Evolutionary conservation across 1,140 invertebrate genomes (phyloP).

Genomic region (Tetramorium alpestre): DNA sequence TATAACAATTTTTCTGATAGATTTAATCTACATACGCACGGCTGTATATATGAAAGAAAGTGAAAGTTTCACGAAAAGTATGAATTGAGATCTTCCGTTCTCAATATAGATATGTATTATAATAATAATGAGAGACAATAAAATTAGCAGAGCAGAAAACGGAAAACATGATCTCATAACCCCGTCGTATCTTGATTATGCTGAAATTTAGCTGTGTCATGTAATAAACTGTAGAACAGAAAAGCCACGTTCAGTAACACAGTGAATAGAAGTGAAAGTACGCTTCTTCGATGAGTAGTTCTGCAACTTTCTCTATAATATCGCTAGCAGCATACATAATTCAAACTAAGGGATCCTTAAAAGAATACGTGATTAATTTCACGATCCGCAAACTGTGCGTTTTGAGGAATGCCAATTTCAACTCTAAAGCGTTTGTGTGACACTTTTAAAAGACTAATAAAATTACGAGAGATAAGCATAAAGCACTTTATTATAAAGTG

Average conservation of each 20-base stretch:
- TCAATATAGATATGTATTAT: slow-evolving; percentile 35
- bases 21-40: slow-evolving; percentile 5
- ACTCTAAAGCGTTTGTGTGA: background rate
- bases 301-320: slow-evolving; percentile 73
- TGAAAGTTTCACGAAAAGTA: slow-evolving; percentile 45
- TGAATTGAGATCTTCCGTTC: slow-evolving; percentile 30
- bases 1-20: slow-evolving; percentile 18
- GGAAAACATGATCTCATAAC: slow-evolving; percentile 34
- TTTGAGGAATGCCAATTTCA: background rate
- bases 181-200: slow-evolving; percentile 5
- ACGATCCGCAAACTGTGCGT: background rate
- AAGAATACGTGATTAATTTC: slow-evolving; percentile 38
- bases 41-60: slow-evolving; percentile 38
- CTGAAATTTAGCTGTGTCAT: slow-evolving; percentile 24
- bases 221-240: slow-evolving; percentile 52
- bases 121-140: slow-evolving; percentile 52
- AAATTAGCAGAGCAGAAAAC: slow-evolving; percentile 31
- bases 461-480: background rate
- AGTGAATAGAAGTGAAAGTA: slow-evolving; percentile 72
- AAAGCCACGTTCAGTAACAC: slow-evolving; percentile 45
- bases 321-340: slow-evolving; percentile 68
- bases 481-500: background rate
- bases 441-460: background rate
- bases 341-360: slow-evolving; percentile 29
- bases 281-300: slow-evolving; percentile 61